Percentiles rank a stretch among this genome's conserved stretches.
Evolutionary conservation across 2,797 vertebrate species (phyloP).

Genomic region (Poeciliopsis gracilis): DNA sequence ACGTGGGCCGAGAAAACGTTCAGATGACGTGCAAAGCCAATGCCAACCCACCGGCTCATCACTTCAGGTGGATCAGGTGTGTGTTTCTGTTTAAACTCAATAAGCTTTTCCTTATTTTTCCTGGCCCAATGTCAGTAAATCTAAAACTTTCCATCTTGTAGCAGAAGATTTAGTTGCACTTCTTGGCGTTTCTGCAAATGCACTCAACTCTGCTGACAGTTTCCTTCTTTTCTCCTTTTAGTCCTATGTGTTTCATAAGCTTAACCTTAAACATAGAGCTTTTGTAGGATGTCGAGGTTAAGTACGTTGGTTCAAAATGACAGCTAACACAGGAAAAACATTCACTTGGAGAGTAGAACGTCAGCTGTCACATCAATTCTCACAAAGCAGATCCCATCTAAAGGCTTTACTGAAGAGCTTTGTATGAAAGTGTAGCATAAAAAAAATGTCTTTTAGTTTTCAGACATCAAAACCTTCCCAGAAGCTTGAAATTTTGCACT

Average conservation of each 20-base stretch:
- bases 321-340: not conserved
- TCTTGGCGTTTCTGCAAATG: not conserved
- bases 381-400: not conserved
- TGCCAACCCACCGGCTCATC: slow-evolving; percentile 92
- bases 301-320: not conserved
- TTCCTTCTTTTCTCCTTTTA: not conserved
- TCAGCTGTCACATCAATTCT: not conserved
- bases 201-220: not conserved
- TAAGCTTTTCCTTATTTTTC: not conserved
- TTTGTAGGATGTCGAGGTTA: not conserved
- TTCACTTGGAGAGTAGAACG: not conserved
- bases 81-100: slow-evolving; percentile 1
- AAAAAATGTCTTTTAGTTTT: not conserved
- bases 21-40: slow-evolving; percentile 95
- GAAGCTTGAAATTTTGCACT: not conserved
- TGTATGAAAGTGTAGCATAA: not conserved
- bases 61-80: slow-evolving; percentile 95
- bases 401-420: not conserved
- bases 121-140: not conserved
- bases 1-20: slow-evolving; percentile 90
- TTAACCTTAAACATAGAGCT: not conserved
- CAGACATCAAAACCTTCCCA: not conserved
- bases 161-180: not conserved
- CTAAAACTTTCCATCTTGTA: not conserved
- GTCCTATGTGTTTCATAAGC: not conserved